Evolutionary conservation across 2,888 invertebrate species (phyloP).

Genomic region (Eumacrocentrus americanus): DNA sequence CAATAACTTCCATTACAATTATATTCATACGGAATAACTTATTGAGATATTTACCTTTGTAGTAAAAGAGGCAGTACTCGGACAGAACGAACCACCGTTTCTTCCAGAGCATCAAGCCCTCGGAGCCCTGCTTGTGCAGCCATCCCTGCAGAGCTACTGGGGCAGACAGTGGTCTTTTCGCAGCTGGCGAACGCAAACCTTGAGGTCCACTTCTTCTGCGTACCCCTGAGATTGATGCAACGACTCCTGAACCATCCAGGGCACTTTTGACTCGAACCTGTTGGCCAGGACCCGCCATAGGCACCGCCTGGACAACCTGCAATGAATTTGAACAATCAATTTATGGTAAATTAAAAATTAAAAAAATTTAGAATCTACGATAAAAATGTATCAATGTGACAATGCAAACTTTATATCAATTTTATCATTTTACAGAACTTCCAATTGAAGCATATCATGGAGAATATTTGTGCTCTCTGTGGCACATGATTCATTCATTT

Average conservation of each 20-base stretch:
- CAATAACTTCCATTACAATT: neutral
- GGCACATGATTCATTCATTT: neutral
- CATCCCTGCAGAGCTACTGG: conserved; percentile 88
- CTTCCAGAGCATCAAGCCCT: conserved; percentile 92
- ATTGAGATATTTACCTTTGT: conserved; percentile 78
- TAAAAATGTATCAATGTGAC: too few species aligned
- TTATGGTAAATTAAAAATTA: too few species aligned
- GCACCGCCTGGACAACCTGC: conserved; percentile 47
- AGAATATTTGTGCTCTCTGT: neutral
- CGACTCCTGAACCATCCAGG: conserved; percentile 48
- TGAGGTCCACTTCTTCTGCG: conserved; percentile 58
- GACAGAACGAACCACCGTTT: conserved; percentile 94
- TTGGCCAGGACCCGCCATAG: conserved; percentile 47
- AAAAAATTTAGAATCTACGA: too few species aligned
- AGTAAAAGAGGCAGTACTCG: conserved; percentile 92
- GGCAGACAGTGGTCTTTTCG: conserved; percentile 83
- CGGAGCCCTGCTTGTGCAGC: conserved; percentile 91
- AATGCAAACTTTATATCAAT: neutral
- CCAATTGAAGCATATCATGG: neutral
- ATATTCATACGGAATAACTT: neutral
- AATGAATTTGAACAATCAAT: conserved; percentile 28
- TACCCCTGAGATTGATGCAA: conserved; percentile 51
- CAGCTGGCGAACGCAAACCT: conserved; percentile 79
- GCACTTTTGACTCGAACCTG: conserved; percentile 56
- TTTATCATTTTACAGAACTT: neutral